These are phyloP conservation scores for Galendromus occidentalis DNA, from an alignment of 1,140 invertebrate species.

Conservation along the genomic window DNA sequence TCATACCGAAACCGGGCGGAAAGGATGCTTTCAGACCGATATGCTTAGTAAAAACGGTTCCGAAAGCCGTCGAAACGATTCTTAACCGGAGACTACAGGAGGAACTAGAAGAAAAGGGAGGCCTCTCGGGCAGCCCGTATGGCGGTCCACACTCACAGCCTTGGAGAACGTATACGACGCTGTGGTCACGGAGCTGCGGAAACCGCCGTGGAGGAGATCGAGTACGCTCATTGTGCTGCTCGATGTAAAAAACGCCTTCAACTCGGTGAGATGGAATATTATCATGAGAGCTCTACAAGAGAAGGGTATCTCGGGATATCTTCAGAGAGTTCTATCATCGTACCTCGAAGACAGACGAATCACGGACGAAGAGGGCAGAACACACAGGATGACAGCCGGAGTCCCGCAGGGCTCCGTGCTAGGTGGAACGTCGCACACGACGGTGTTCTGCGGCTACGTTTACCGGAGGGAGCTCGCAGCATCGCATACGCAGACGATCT, in stretches of 20 bases:
- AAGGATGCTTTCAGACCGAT: not conserved
- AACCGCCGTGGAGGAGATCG: no score
- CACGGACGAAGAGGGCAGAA: not conserved
- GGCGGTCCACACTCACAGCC: not conserved
- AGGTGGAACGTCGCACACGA: not conserved
- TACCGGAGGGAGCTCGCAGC: not conserved
- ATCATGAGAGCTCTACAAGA: not conserved
- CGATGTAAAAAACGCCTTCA: not conserved
- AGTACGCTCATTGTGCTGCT: no score
- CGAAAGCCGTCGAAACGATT: not conserved
- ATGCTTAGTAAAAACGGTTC: not conserved
- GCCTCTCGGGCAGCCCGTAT: not conserved
- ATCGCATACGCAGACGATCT: constrained; percentile 10
- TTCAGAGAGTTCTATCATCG: not conserved
- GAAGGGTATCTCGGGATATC: not conserved
- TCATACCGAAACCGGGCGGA: not conserved
- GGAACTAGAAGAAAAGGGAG: not conserved
- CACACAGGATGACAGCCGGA: not conserved
- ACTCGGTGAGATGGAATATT: not conserved
- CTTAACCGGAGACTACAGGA: not conserved
- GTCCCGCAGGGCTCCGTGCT: not conserved
- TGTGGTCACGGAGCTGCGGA: no score
- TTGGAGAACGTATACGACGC: not conserved
- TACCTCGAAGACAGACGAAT: not conserved
- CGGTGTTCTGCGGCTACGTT: not conserved